These are phyloP conservation scores for Leptopilina drosophilae DNA, from an alignment of 2,888 invertebrate species.

Conservation along the genomic window DNA sequence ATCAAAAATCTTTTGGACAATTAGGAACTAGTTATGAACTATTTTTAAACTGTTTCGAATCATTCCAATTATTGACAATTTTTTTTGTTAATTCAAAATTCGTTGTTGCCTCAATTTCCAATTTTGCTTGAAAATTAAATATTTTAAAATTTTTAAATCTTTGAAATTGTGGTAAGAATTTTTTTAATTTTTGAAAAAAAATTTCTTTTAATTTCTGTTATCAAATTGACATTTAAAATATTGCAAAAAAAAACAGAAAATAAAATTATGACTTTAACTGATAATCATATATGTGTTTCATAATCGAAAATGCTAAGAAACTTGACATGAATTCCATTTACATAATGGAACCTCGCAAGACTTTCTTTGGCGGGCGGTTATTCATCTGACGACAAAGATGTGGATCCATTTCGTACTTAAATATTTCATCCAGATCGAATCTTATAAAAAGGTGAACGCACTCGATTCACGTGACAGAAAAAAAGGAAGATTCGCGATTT, in stretches of 20 bases:
- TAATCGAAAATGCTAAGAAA: constrained; percentile 36
- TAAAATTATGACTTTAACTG: neutral
- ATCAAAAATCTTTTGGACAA: too few relatives aligned
- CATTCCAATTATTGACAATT: too few relatives aligned
- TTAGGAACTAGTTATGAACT: too few relatives aligned
- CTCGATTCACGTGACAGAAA: constrained; percentile 8
- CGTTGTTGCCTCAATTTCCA: too few relatives aligned
- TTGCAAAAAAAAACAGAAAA: neutral
- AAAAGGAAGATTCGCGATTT: too few relatives aligned
- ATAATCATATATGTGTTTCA: constrained; percentile 28
- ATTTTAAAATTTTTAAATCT: too few relatives aligned
- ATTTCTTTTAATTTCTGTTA: too few relatives aligned
- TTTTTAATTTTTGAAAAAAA: too few relatives aligned
- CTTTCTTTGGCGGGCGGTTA: constrained; percentile 23
- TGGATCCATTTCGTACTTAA: neutral
- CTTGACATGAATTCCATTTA: constrained; percentile 32
- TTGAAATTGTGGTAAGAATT: too few relatives aligned
- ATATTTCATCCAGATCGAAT: constrained; percentile 15
- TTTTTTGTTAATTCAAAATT: too few relatives aligned
- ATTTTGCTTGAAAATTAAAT: too few relatives aligned
- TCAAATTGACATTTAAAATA: constrained; percentile 14
- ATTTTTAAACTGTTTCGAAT: too few relatives aligned
- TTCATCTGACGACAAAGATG: constrained; percentile 20
- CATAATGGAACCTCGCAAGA: constrained; percentile 30
- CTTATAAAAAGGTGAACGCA: constrained; percentile 11